Evolutionary conservation across 2,888 invertebrate species (phyloP).

Genomic region (Lasiommata megera): DNA sequence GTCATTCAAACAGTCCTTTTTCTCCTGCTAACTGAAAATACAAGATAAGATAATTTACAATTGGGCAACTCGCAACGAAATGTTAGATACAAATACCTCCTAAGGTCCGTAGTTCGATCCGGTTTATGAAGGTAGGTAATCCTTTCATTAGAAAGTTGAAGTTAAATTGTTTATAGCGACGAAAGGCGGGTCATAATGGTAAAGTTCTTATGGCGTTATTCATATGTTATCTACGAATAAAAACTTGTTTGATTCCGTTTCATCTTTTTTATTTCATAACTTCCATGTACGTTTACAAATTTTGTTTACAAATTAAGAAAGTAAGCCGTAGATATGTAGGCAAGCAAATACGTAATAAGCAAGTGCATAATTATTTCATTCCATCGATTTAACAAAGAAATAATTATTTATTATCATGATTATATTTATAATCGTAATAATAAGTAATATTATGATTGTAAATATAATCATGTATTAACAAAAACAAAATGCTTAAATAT

Average conservation of each 20-base stretch:
- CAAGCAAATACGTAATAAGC: too few relatives aligned
- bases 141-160: constrained; percentile 46
- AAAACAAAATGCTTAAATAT: too few relatives aligned
- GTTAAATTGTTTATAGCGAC: constrained; percentile 28
- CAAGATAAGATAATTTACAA: too few relatives aligned
- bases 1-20: too few relatives aligned
- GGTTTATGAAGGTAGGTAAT: constrained; percentile 34
- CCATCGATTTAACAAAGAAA: too few relatives aligned
- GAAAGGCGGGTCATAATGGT: constrained; percentile 7
- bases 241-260: neutral
- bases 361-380: too few relatives aligned
- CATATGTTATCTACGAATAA: neutral
- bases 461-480: too few relatives aligned
- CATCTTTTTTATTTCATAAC: neutral
- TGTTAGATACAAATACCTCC: constrained; percentile 18
- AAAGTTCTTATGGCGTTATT: constrained; percentile 7
- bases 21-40: too few relatives aligned
- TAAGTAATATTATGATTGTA: too few relatives aligned
- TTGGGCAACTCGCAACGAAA: neutral
- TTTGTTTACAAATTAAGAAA: neutral
- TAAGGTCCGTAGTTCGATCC: constrained; percentile 18
- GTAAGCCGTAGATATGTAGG: too few relatives aligned
- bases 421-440: too few relatives aligned
- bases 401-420: too few relatives aligned
- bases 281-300: neutral